phyloP scores from a whole-genome alignment of 1,140 invertebrate genomes.

The Temnothorax nylanderi region DNA sequence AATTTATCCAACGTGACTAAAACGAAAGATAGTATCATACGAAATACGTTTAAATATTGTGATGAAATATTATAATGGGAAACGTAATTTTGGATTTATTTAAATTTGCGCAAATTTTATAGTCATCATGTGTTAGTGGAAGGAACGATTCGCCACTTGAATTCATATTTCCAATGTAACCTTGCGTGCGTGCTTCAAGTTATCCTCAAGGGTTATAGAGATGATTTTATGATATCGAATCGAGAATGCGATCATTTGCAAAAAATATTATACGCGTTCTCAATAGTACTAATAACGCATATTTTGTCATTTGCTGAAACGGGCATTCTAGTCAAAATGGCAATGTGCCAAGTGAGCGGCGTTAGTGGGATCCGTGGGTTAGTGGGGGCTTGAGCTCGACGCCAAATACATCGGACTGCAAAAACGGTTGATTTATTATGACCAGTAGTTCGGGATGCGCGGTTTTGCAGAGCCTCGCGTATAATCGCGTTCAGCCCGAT shows the following conservation, averaged over 20 bases:
- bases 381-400: constrained; percentile 71
- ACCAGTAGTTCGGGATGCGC: constrained; percentile 74
- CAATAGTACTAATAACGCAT: constrained; percentile 73
- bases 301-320: constrained; percentile 78
- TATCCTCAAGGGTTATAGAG: background rate
- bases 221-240: background rate
- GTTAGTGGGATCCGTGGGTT: constrained; percentile 79
- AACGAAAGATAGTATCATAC: background rate
- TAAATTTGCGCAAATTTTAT: background rate
- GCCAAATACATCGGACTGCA: constrained; percentile 80
- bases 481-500: constrained; percentile 75
- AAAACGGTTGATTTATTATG: constrained; percentile 83
- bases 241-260: background rate
- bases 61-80: background rate
- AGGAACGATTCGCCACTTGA: background rate
- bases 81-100: background rate
- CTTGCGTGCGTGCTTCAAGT: background rate
- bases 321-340: constrained; percentile 76
- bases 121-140: background rate
- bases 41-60: background rate
- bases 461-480: constrained; percentile 77
- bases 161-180: constrained; percentile 26
- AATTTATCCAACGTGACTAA: background rate
- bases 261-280: background rate
- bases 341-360: constrained; percentile 78